Conservation (phyloP, 2,888 invertebrate genomes). For the Willowsia nigromaculata region DNA sequence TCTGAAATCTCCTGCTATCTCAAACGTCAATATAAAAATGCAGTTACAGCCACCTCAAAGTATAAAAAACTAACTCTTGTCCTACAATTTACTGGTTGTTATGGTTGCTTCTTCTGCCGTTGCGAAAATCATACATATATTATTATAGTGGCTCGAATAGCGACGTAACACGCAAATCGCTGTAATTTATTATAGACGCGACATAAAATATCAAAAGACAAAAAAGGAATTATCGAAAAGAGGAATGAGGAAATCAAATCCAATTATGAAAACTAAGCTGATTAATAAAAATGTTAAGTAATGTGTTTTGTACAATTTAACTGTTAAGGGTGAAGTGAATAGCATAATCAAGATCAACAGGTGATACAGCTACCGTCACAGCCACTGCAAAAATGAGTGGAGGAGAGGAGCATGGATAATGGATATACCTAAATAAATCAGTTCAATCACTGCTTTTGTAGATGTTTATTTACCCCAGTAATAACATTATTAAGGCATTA, state of each 20-base stretch:
- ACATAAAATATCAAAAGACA: slow-evolving; percentile 14
- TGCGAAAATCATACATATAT: background rate
- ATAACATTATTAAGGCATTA: slow-evolving; percentile 22
- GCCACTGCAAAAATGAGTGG: background rate
- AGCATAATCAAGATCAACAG: background rate
- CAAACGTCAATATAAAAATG: slow-evolving; percentile 29
- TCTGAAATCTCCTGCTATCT: background rate
- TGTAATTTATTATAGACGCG: background rate
- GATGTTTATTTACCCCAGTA: slow-evolving; percentile 15
- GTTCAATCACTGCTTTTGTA: background rate
- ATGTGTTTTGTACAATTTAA: background rate
- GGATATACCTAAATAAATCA: slow-evolving; percentile 22
- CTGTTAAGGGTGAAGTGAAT: background rate
- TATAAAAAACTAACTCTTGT: background rate
- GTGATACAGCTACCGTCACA: background rate
- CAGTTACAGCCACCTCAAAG: background rate
- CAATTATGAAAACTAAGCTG: slow-evolving; percentile 56
- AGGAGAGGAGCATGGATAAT: slow-evolving; percentile 3
- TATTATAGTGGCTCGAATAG: background rate
- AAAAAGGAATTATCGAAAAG: slow-evolving; percentile 56
- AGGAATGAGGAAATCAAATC: slow-evolving; percentile 70
- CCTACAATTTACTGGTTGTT: too few relatives aligned
- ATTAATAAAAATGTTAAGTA: slow-evolving; percentile 36
- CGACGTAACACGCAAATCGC: background rate
- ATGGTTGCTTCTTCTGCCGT: background rate